Base-by-base conservation (phyloP, 2,888 invertebrate genomes). In the Anagyrus pseudococci region DNA sequence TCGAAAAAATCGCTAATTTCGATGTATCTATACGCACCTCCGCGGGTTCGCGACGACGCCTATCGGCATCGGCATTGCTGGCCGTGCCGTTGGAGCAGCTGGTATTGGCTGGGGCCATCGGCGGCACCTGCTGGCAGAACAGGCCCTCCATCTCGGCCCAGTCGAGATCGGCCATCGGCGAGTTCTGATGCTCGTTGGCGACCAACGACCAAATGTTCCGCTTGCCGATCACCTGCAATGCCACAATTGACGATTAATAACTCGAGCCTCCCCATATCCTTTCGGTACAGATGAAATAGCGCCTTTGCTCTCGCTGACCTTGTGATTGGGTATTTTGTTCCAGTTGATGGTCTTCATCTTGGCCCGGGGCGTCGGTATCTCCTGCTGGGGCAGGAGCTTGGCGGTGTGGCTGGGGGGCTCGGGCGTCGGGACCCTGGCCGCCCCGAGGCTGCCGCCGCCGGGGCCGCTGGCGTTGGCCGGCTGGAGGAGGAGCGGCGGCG, bases 271-370 rank as follows among this genome's bases (percentile, higher is more conserved):
- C 4, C 4, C 29, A n/a, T n/a, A n/a, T n/a, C n/a, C n/a, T n/a
- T n/a, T n/a, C n/a, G 33, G 15, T 10, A 4, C 4, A 54, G 26
- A 40, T 10, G 10, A 48, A 57, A 33, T 7, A 10, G 1, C n/a
- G n/a, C n/a, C n/a, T n/a, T n/a, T n/a, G n/a, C n/a, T n/a, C n/a
- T n/a, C n/a, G n/a, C 29, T 4, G 2, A 91, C 91, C 84, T 93
- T 94, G 77, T 90, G 91, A 76, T 90, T 91, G 40, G 97, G 95
- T 73, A 98, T 95, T 82, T 97, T 98, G 78, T 94, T 94, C 98
- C 98, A 98, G 77, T 98, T 97, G 68, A 98, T 91, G 0, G 96
- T 95, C 83, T 96, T 96, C 96, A 98, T 96, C 82, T 96, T 97
- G 26, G 92, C 88, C 81, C 92, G 94, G n/a, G 98, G 97, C 63